phyloP scores from a whole-genome alignment of 2,113 vertebrate genomes.

The Oncorhynchus gorbuscha region DNA sequence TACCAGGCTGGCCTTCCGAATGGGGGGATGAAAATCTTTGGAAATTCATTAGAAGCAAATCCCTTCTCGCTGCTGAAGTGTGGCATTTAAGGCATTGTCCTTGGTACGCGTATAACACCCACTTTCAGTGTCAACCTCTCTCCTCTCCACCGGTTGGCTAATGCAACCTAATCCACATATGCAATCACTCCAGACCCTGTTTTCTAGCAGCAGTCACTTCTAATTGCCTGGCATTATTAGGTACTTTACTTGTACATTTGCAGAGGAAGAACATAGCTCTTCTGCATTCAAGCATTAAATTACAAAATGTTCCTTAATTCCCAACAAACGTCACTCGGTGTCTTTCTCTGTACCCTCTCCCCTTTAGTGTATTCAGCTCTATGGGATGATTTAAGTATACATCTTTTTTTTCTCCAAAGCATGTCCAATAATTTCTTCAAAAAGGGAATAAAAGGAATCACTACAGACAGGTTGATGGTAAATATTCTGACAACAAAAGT shows the following conservation, averaged over 20 bases:
- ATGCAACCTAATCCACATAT: slow-evolving; percentile 72
- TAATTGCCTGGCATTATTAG: slow-evolving; percentile 80
- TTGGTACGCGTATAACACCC: slow-evolving; percentile 67
- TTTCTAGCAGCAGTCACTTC: slow-evolving; percentile 67
- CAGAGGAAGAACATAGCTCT: slow-evolving; percentile 74
- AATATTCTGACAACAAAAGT: slow-evolving; percentile 64
- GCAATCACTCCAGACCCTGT: slow-evolving; percentile 69
- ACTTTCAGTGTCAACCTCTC: slow-evolving; percentile 64
- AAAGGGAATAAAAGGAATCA: slow-evolving; percentile 48
- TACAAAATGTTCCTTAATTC: slow-evolving; percentile 78
- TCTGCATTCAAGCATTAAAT: slow-evolving; percentile 80
- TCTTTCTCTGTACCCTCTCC: slow-evolving; percentile 28
- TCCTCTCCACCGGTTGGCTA: slow-evolving; percentile 60
- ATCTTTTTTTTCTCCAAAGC: slow-evolving; percentile 34
- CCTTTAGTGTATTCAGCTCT: slow-evolving; percentile 41
- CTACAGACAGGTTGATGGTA: slow-evolving; percentile 54
- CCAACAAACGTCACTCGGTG: slow-evolving; percentile 53
- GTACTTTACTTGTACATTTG: slow-evolving; percentile 80
- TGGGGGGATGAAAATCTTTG: slow-evolving; percentile 57
- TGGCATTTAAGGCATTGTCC: slow-evolving; percentile 77
- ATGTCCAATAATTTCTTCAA: slow-evolving; percentile 45
- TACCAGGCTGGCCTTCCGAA: slow-evolving; percentile 58
- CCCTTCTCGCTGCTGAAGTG: slow-evolving; percentile 73
- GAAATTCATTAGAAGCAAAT: slow-evolving; percentile 79
- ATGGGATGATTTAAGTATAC: slow-evolving; percentile 51